A percentile compares a stretch with the other conserved stretches of the same genome.
phyloP scores from a whole-genome alignment of 2,113 vertebrate species.

The Dicerorhinus sumatrensis region DNA sequence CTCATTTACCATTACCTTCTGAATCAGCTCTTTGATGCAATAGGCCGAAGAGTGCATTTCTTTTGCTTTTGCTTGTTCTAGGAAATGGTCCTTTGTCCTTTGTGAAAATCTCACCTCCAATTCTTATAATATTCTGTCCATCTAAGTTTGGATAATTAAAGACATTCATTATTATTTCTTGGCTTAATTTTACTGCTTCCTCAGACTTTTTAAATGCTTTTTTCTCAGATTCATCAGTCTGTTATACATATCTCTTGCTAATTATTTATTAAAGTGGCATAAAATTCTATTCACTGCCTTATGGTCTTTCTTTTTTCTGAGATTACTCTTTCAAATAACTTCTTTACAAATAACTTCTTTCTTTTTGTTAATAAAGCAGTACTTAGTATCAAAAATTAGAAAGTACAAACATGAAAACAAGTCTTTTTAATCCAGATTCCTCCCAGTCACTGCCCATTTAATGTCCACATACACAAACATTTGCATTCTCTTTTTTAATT shows the following conservation, averaged over 20 bases:
- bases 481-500: not conserved
- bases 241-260: not conserved
- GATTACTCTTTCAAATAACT: not conserved
- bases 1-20: slow-evolving; percentile 33
- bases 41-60: not conserved
- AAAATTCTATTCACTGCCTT: not conserved
- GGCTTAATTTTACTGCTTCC: not conserved
- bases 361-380: not conserved
- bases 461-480: not conserved
- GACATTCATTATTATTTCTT: slow-evolving; percentile 8
- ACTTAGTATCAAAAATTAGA: not conserved
- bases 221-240: not conserved
- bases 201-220: not conserved
- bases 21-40: slow-evolving; percentile 50
- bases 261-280: slow-evolving; percentile 13
- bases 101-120: not conserved
- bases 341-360: not conserved
- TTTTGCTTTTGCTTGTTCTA: slow-evolving; percentile 37
- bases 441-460: not conserved
- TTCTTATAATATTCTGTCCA: not conserved
- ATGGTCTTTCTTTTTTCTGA: not conserved
- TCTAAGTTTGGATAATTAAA: not conserved
- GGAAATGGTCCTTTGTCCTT: not conserved
- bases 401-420: not conserved
- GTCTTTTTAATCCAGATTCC: not conserved